Base-by-base conservation (phyloP, 2,113 vertebrate genomes). In the Lagopus leucura region DNA sequence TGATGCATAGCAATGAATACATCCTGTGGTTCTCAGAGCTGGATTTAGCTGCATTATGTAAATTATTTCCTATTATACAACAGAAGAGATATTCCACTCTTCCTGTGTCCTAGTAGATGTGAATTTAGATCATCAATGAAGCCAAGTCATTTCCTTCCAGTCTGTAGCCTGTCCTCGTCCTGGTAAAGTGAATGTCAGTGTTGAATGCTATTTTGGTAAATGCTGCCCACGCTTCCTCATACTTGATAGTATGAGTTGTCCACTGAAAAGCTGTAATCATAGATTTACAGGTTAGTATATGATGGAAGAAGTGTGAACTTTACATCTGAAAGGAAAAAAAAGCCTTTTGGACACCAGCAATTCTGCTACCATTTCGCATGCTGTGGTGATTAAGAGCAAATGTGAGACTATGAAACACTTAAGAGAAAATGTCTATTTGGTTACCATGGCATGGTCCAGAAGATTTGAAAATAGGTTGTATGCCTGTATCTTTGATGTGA, bases 301-400 rank as follows among this genome's bases (percentile, higher is more conserved):
- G 74, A 76, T 82, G 34, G n/a, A 48, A 84, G 57, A 75, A 77
- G 86, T 34, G 20, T 64, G 55, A 86, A 48, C 21, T 75, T 82
- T 3, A 4, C 48, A 52, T 82, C 36, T 72, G 11, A n/a, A 91
- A 71, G 20, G 20, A 14, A 38, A 60, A 60, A 60, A 88, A 92
- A 40, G 17, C 48, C 40, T 73, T 13, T 87, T 52, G 84, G 74
- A 79, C 13, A 78, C 32, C 34, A 82, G 42, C 34, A 82, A 34
- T 67, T 89, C 71, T 21, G 6, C 28, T 75, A 47, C n/a, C 43
- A 10, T 75, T 90, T 89, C 74, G 25, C 32, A n/a, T 65, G 74
- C 66, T 87, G 63, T 76, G 74, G 85, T 87, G 64, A 88, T 80
- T 48, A 91, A 91, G 58, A 40, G 20, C 24, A 65, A 93, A 81